These are phyloP conservation scores for Percopsis omiscomaycus DNA, from an alignment of 2,797 vertebrate species.

Conservation along the genomic window DNA sequence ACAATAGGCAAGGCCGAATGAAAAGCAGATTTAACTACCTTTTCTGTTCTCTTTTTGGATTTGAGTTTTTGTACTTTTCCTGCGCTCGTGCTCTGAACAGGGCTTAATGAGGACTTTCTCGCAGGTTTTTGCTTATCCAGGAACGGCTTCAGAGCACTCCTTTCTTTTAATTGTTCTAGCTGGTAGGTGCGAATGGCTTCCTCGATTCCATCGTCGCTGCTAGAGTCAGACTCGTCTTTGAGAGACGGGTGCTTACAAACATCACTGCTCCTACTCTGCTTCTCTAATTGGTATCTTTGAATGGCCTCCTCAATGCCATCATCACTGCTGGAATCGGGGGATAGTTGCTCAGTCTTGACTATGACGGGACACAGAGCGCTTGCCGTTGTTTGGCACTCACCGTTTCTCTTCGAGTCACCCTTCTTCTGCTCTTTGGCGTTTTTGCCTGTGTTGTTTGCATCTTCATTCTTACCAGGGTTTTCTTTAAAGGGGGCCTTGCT, in stretches of 20 bases:
- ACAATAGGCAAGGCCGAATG: constrained; percentile 24
- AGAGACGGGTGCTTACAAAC: constrained; percentile 25
- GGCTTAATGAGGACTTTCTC: constrained; percentile 36
- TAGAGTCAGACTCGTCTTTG: constrained; percentile 81
- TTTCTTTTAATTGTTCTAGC: constrained; percentile 83
- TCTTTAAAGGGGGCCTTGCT: constrained; percentile 64
- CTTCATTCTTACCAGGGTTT: constrained; percentile 46
- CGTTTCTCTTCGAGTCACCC: constrained; percentile 37
- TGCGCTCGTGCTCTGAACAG: constrained; percentile 52
- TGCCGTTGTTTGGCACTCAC: not conserved
- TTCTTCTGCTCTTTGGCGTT: constrained; percentile 45
- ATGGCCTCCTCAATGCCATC: constrained; percentile 98
- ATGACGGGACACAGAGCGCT: not conserved
- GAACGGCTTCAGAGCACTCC: constrained; percentile 49
- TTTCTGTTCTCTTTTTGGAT: constrained; percentile 68
- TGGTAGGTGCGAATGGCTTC: constrained; percentile 94
- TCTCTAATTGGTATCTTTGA: constrained; percentile 89
- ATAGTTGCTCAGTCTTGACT: constrained; percentile 56
- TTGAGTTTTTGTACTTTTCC: constrained; percentile 68
- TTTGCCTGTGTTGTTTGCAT: constrained; percentile 46
- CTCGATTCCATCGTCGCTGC: constrained; percentile 94
- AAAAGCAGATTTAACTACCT: constrained; percentile 46
- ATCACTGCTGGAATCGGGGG: constrained; percentile 88
- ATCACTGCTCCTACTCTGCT: constrained; percentile 53
- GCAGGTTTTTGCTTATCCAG: constrained; percentile 44